Conservation (phyloP, 2,888 invertebrate genomes). For the Xylota segnis region DNA sequence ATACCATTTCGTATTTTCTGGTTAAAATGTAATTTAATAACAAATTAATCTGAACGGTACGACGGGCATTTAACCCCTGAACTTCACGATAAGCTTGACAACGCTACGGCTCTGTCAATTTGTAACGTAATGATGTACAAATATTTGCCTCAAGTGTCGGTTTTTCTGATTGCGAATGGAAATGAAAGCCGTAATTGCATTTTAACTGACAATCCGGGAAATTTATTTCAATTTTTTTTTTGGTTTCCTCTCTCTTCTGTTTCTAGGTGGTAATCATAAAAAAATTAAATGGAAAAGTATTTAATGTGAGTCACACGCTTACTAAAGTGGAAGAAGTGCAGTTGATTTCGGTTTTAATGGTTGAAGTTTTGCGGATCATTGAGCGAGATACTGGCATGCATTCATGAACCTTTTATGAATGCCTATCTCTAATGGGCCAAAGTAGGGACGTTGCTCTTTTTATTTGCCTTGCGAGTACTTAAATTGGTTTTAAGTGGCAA, state of each 20-base stretch:
- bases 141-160: conserved; percentile 52
- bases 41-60: conserved; percentile 30
- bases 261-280: conserved; percentile 1
- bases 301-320: conserved; percentile 15
- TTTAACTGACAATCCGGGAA: conserved; percentile 47
- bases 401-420: background rate
- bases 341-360: conserved; percentile 25
- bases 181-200: conserved; percentile 59
- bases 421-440: conserved; percentile 4
- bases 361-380: conserved; percentile 11
- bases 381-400: background rate
- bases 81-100: conserved; percentile 14
- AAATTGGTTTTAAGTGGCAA: conserved; percentile 3
- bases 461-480: conserved; percentile 11
- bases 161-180: conserved; percentile 23
- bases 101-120: conserved; percentile 12
- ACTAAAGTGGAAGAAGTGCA: conserved; percentile 14
- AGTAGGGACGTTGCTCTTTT: background rate
- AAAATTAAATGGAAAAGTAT: conserved; percentile 5
- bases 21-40: conserved; percentile 28
- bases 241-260: background rate
- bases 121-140: conserved; percentile 55
- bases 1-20: too few relatives aligned
- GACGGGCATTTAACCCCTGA: conserved; percentile 22
- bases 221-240: conserved; percentile 7